Evolutionary conservation across 2,888 invertebrate genomes (phyloP).

Genomic region (Stenurella melanura): DNA sequence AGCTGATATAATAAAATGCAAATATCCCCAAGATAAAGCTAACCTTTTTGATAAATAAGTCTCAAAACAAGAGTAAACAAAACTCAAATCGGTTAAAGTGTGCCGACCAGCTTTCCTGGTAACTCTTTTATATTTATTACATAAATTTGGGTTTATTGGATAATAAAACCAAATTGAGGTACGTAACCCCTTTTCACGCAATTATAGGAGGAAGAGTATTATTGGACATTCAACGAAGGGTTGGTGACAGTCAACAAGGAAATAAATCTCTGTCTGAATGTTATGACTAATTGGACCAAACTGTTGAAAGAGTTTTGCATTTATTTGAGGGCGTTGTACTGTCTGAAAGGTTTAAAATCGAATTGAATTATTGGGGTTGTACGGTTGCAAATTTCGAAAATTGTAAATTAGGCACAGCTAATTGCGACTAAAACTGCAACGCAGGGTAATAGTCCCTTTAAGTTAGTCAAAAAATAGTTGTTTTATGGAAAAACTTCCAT

Average conservation of each 20-base stretch:
- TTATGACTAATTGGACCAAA: background rate
- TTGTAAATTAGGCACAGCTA: too few relatives aligned
- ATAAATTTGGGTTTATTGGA: constrained; percentile 21
- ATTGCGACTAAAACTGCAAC: too few relatives aligned
- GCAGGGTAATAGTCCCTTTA: too few relatives aligned
- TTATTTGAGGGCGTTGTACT: background rate
- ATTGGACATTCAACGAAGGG: constrained; percentile 15
- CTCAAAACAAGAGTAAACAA: background rate
- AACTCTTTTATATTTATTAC: constrained; percentile 21
- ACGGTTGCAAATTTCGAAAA: too few relatives aligned
- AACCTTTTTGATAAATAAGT: background rate
- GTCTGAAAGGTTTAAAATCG: background rate
- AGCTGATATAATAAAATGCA: constrained; percentile 1
- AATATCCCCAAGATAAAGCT: background rate
- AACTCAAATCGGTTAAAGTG: constrained; percentile 10
- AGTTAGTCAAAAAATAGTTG: too few relatives aligned
- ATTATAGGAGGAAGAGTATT: background rate
- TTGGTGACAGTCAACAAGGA: background rate
- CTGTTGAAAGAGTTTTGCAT: background rate
- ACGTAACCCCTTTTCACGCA: constrained; percentile 20
- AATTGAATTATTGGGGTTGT: background rate
- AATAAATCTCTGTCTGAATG: background rate
- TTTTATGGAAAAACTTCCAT: too few relatives aligned
- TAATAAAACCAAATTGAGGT: constrained; percentile 3
- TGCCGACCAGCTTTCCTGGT: constrained; percentile 20